Evolutionary conservation across 2,113 vertebrate species (phyloP).

Genomic region (Bubo scandiacus): DNA sequence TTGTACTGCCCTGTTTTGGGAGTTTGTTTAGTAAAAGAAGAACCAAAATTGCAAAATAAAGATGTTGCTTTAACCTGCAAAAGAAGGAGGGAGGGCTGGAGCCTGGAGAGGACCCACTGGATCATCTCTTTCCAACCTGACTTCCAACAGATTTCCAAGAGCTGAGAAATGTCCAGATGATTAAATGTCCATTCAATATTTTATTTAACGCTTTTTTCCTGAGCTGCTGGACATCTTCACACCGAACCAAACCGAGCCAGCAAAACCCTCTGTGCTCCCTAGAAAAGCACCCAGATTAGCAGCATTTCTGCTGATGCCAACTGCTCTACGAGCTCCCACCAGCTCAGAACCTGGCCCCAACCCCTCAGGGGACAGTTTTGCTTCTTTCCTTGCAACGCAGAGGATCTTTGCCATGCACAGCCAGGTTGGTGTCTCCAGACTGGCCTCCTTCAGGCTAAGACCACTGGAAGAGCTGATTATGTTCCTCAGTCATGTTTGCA

Average conservation of each 20-base stretch:
- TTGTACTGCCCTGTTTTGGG: neutral
- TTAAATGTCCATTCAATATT: no score
- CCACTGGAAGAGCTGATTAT: neutral
- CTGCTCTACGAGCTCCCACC: neutral
- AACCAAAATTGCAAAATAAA: neutral
- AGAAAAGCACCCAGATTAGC: neutral
- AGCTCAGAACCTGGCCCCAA: neutral
- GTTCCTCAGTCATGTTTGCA: slow-evolving; percentile 63
- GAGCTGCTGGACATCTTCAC: neutral
- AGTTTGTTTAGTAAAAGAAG: neutral
- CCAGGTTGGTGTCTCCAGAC: neutral
- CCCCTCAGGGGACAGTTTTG: accelerated
- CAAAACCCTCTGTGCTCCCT: neutral
- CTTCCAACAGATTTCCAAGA: neutral
- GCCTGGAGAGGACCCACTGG: neutral
- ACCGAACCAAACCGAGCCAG: neutral
- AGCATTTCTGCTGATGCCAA: neutral
- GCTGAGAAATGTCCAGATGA: neutral
- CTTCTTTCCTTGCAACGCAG: neutral
- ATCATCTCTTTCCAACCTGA: neutral
- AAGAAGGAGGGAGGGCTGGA: neutral
- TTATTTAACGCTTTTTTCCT: neutral
- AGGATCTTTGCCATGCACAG: accelerated
- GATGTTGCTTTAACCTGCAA: neutral
- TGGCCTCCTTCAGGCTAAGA: neutral